phyloP scores from a whole-genome alignment of 2,113 vertebrate genomes.

The Carassius carassius region DNA sequence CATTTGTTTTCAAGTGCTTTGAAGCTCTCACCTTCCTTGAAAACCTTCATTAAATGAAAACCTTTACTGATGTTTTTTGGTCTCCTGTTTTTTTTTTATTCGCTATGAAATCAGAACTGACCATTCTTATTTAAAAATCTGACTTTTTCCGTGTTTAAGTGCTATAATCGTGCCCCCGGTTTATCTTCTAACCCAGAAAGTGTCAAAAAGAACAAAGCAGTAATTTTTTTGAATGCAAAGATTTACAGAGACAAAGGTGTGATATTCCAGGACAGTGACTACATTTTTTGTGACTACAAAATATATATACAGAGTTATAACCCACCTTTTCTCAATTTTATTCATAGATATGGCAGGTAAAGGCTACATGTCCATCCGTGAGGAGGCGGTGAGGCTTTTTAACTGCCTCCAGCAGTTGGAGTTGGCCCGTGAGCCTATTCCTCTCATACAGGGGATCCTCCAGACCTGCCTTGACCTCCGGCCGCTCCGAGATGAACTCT shows the following conservation, averaged over 20 bases:
- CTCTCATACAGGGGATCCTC: conserved; percentile 94
- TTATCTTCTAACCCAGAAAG: too few relatives aligned
- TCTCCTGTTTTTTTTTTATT: too few relatives aligned
- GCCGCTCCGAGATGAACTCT: conserved; percentile 93
- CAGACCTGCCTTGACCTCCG: conserved; percentile 96
- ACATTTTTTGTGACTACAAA: too few relatives aligned
- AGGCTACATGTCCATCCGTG: conserved; percentile 86
- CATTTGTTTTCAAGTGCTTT: not conserved
- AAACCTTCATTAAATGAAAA: not conserved
- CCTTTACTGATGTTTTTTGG: not conserved
- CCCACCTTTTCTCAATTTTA: conserved; percentile 18
- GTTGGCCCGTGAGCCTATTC: conserved; percentile 81
- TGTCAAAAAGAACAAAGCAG: too few relatives aligned
- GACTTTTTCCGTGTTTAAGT: too few relatives aligned
- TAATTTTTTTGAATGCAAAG: not conserved
- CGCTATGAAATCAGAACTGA: too few relatives aligned
- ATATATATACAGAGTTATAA: not conserved
- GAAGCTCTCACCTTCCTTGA: not conserved
- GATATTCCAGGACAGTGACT: not conserved
- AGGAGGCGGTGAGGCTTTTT: conserved; percentile 94
- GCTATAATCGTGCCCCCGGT: too few relatives aligned
- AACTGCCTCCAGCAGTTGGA: conserved; percentile 95
- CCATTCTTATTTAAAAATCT: too few relatives aligned
- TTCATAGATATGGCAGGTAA: conserved; percentile 74
- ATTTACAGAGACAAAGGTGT: not conserved